phyloP scores from a whole-genome alignment of 2,888 invertebrate genomes.

The Atethmia centrago region DNA sequence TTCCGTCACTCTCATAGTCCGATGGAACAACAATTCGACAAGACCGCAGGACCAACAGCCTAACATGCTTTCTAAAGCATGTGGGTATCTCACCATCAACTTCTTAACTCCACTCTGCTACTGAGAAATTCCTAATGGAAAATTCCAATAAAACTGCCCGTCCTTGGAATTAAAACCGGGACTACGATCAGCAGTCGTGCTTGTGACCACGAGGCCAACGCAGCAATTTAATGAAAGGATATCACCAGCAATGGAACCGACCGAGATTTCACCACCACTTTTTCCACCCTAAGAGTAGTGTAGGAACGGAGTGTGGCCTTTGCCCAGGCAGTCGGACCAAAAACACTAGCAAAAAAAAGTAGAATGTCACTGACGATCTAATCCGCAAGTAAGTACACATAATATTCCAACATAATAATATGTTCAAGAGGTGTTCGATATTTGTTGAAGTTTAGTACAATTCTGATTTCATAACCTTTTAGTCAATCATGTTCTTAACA shows the following conservation, averaged over 20 bases:
- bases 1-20: not conserved
- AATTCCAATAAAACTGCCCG: not conserved
- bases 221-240: not conserved
- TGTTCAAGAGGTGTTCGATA: not conserved
- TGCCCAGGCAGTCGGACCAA: not conserved
- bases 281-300: not conserved
- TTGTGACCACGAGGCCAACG: not conserved
- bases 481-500: not conserved
- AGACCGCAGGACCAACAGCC: no score
- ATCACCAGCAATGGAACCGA: not conserved
- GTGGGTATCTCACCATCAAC: not conserved
- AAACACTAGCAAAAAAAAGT: not conserved
- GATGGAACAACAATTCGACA: no score
- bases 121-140: not conserved
- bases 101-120: not conserved
- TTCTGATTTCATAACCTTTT: not conserved
- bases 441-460: not conserved
- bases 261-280: not conserved
- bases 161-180: not conserved
- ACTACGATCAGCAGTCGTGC: not conserved
- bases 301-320: not conserved
- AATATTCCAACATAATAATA: not conserved
- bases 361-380: not conserved
- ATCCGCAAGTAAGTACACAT: not conserved
- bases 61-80: not conserved